These are phyloP conservation scores for Rhimphoctona megacephalus DNA, from an alignment of 2,888 invertebrate genomes.

Conservation along the genomic window DNA sequence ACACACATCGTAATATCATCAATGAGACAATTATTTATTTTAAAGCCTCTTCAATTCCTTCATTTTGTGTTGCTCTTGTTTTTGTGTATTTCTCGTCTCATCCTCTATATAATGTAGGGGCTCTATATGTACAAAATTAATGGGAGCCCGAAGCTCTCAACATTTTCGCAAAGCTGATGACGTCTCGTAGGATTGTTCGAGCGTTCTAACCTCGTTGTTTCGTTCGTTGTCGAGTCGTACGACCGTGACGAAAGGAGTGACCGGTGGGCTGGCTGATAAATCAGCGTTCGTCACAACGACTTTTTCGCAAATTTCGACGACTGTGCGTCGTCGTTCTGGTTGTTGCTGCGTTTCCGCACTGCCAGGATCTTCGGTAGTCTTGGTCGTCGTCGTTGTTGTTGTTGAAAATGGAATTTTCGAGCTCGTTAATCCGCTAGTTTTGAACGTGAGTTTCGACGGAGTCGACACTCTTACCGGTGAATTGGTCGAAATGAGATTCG, in stretches of 20 bases:
- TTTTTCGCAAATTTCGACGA: slow-evolving; percentile 83
- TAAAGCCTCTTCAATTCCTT: background rate
- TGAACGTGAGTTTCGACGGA: slow-evolving; percentile 66
- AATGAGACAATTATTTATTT: background rate
- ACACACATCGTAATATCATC: slow-evolving; percentile 16
- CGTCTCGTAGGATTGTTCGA: slow-evolving; percentile 46
- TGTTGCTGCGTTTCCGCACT: slow-evolving; percentile 42
- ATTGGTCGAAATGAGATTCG: slow-evolving; percentile 62
- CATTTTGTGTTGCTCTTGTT: slow-evolving; percentile 4
- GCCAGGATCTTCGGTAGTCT: slow-evolving; percentile 10
- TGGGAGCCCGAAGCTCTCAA: slow-evolving; percentile 55
- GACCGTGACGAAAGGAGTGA: slow-evolving; percentile 81
- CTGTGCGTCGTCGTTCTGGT: slow-evolving; percentile 77
- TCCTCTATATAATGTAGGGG: background rate
- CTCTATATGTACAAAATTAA: slow-evolving; percentile 63
- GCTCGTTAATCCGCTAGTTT: slow-evolving; percentile 65
- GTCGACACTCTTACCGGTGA: slow-evolving; percentile 31
- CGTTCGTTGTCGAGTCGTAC: slow-evolving; percentile 76
- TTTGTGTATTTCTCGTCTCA: background rate
- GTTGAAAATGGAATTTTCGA: slow-evolving; percentile 69
- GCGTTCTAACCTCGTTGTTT: slow-evolving; percentile 76
- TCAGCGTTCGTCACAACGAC: slow-evolving; percentile 79
- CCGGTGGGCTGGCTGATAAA: slow-evolving; percentile 72
- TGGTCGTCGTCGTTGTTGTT: slow-evolving; percentile 36
- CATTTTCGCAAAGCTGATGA: slow-evolving; percentile 50